Evolutionary conservation across 2,797 vertebrate genomes (phyloP), one percentile per base, ranked within the genome.

Genomic region (Salarias fasciatus): DNA sequence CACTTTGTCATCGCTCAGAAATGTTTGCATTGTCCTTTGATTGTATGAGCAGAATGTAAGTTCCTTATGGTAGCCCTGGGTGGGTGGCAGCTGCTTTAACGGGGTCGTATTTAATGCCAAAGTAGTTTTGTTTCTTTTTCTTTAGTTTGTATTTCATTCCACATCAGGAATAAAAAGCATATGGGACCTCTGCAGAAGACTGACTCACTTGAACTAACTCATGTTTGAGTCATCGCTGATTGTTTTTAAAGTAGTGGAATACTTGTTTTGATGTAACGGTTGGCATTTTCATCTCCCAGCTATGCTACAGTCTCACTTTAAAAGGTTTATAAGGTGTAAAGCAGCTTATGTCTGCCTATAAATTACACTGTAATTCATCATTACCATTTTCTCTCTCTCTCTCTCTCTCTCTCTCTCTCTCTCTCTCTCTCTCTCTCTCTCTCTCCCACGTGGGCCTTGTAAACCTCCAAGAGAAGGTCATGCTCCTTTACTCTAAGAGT

Each of bases 121-220:
- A 2, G 18, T 24, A 24, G n/a, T n/a, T n/a, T n/a, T 24, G 3
- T 24, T 24, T 24, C 24, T 24, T 24, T 3, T n/a, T n/a, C n/a
- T 71, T 31, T 36, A 37, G 24, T 59, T 12, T 11, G 5, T 57
- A 54, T 45, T 51, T 36, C 50, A 45, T 42, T 76, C 58, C 29
- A 66, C 48, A 53, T 69, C 13, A 56, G 29, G 70, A 73, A 56
- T 63, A 76, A 65, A 66, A 24, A 61, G 9, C 48, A 60, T 53
- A 73, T 37, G 37, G 45, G 43, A 36, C 50, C 63, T 55, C 40
- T 52, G 40, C 18, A 28, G 53, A 35, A 31, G 45, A 56, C 51
- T 49, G 48, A 74, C 56, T 14, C 54, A 68, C 66, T 75, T n/a
- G n/a, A n/a, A n/a, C n/a, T n/a, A n/a, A n/a, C n/a, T 72, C 15